Percentiles rank a stretch among this genome's conserved stretches.
phyloP scores from a whole-genome alignment of 2,797 vertebrate species.

The Pempheris klunzingeri region DNA sequence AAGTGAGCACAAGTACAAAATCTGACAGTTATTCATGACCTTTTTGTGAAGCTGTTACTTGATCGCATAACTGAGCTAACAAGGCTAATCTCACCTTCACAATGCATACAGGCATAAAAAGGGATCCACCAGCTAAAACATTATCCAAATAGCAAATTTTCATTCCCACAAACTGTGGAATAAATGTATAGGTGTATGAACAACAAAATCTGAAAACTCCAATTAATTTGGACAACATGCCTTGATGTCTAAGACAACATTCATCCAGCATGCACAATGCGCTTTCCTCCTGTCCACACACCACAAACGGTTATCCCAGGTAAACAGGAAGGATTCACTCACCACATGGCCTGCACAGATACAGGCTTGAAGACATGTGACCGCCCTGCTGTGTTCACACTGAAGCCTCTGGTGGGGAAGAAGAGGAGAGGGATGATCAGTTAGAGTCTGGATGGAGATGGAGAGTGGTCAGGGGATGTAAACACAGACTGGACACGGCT shows the following conservation, averaged over 20 bases:
- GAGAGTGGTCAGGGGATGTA: slow-evolving; percentile 34
- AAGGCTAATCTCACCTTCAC: slow-evolving; percentile 9
- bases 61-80: slow-evolving; percentile 6
- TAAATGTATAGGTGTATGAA: not conserved
- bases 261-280: not conserved
- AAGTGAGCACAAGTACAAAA: not conserved
- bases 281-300: not conserved
- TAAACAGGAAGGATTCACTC: slow-evolving; percentile 66
- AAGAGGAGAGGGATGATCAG: slow-evolving; percentile 45
- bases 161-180: not conserved
- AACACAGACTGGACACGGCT: slow-evolving; percentile 61
- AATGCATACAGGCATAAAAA: not conserved
- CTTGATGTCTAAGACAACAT: not conserved
- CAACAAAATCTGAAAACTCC: not conserved
- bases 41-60: slow-evolving; percentile 8
- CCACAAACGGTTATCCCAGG: slow-evolving; percentile 6
- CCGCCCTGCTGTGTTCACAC: slow-evolving; percentile 93
- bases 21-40: slow-evolving; percentile 6
- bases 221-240: not conserved
- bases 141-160: not conserved
- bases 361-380: slow-evolving; percentile 98
- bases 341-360: slow-evolving; percentile 99
- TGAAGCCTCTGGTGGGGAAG: slow-evolving; percentile 91
- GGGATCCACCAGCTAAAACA: not conserved
- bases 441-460: slow-evolving; percentile 25